These are phyloP conservation scores for Megaptera novaeangliae DNA, from an alignment of 2,113 vertebrate genomes.

Conservation along the genomic window DNA sequence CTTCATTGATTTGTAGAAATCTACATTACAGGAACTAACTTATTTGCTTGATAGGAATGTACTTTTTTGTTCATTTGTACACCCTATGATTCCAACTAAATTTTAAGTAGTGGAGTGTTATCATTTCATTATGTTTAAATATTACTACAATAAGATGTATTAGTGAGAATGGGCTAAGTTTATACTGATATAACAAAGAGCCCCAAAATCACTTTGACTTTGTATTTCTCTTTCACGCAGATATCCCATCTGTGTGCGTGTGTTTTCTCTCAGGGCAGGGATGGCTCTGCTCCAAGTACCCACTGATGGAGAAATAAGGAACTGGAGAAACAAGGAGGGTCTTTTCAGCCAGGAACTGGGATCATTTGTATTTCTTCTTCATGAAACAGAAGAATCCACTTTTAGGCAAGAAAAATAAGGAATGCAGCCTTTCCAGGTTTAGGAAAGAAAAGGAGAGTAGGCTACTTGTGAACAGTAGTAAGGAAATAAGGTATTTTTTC, in stretches of 20 bases:
- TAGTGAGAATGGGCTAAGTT: not conserved
- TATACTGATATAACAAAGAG: not conserved
- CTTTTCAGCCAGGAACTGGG: not conserved
- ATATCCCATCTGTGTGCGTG: not conserved
- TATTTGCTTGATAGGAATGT: not conserved
- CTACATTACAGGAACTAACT: not conserved
- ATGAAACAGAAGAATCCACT: not conserved
- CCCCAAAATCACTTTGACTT: not conserved
- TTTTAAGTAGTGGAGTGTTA: not conserved
- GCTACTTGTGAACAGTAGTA: not conserved
- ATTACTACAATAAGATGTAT: not conserved
- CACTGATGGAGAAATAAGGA: not conserved
- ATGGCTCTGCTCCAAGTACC: not conserved
- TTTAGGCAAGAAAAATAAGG: not conserved
- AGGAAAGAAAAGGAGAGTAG: not conserved
- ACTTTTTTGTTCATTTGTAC: not conserved
- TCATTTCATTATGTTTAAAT: not conserved
- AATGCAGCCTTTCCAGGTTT: not conserved
- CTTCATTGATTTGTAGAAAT: constrained; percentile 40
- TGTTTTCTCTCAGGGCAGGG: not conserved
- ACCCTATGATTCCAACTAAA: not conserved
- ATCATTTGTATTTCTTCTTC: not conserved
- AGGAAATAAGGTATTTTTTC: not conserved
- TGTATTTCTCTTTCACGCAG: not conserved
- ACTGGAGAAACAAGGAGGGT: accelerated